phyloP scores from a whole-genome alignment of 2,888 invertebrate genomes.

The Drosophila neotestacea region DNA sequence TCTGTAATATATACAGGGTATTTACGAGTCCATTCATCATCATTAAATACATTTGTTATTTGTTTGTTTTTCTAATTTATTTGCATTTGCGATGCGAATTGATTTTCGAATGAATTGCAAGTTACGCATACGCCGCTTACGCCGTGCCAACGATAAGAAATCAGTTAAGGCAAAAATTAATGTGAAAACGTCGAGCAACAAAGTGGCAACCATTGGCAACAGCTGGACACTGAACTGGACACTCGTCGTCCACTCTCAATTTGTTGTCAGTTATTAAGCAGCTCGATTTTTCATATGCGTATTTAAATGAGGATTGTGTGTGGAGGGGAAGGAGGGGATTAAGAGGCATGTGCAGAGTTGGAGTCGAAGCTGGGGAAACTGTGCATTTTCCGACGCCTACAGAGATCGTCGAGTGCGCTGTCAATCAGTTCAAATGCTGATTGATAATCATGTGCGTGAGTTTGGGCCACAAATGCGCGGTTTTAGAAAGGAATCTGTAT shows the following conservation, averaged over 20 bases:
- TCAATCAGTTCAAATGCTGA: slow-evolving; percentile 67
- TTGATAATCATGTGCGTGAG: slow-evolving; percentile 75
- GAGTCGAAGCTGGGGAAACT: slow-evolving; percentile 1
- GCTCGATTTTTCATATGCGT: slow-evolving; percentile 66
- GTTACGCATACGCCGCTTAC: slow-evolving; percentile 72
- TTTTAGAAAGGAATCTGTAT: slow-evolving; percentile 70
- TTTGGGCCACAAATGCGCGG: slow-evolving; percentile 9
- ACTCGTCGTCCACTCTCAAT: slow-evolving; percentile 45
- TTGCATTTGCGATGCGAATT: slow-evolving; percentile 62
- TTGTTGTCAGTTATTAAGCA: slow-evolving; percentile 78
- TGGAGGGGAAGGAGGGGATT: neutral
- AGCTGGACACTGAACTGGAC: slow-evolving; percentile 20
- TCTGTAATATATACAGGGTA: slow-evolving; percentile 17
- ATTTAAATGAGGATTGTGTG: slow-evolving; percentile 33
- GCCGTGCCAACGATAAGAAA: slow-evolving; percentile 68
- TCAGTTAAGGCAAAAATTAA: slow-evolving; percentile 69
- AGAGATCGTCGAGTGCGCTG: slow-evolving; percentile 47
- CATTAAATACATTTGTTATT: neutral
- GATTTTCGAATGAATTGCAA: slow-evolving; percentile 57
- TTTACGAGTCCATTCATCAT: neutral
- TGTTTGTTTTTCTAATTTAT: slow-evolving; percentile 61
- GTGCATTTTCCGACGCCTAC: slow-evolving; percentile 70
- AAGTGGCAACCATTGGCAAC: slow-evolving; percentile 32
- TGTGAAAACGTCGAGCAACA: slow-evolving; percentile 51
- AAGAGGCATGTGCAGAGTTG: slow-evolving; percentile 39